phyloP scores from a whole-genome alignment of 2,888 invertebrate species.

The Catocala fraxini region DNA sequence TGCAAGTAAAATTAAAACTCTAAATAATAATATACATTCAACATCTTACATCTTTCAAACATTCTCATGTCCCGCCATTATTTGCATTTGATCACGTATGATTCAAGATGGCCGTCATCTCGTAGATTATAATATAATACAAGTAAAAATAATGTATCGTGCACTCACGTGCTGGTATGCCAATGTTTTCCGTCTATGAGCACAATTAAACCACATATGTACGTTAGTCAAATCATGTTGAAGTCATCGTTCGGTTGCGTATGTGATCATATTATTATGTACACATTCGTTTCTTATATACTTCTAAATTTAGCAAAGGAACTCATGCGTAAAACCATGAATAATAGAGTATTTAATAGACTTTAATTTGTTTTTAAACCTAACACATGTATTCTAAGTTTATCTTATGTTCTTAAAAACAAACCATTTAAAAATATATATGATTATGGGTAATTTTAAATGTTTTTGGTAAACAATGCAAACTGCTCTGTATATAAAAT shows the following conservation, averaged over 20 bases:
- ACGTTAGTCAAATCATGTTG: constrained; percentile 9
- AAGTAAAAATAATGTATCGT: constrained; percentile 34
- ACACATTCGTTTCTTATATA: neutral
- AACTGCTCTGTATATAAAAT: too few species aligned
- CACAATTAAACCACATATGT: constrained; percentile 30
- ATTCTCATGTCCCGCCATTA: constrained; percentile 12
- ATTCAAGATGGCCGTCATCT: constrained; percentile 22
- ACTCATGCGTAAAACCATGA: too few species aligned
- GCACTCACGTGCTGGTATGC: constrained; percentile 42
- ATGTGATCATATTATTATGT: constrained; percentile 7
- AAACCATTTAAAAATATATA: too few species aligned
- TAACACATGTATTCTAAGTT: too few species aligned
- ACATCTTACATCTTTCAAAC: constrained; percentile 7
- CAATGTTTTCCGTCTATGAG: constrained; percentile 36
- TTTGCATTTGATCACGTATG: constrained; percentile 42
- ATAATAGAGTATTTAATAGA: too few species aligned
- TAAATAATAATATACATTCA: neutral
- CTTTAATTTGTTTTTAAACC: too few species aligned
- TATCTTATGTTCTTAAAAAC: too few species aligned
- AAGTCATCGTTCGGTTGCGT: constrained; percentile 18
- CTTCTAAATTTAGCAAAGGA: too few species aligned
- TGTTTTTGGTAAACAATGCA: too few species aligned
- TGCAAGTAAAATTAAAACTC: too few species aligned
- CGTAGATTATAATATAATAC: constrained; percentile 19
- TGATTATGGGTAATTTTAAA: too few species aligned